phyloP scores from a whole-genome alignment of 2,113 vertebrate genomes.

The Electrona antarctica region DNA sequence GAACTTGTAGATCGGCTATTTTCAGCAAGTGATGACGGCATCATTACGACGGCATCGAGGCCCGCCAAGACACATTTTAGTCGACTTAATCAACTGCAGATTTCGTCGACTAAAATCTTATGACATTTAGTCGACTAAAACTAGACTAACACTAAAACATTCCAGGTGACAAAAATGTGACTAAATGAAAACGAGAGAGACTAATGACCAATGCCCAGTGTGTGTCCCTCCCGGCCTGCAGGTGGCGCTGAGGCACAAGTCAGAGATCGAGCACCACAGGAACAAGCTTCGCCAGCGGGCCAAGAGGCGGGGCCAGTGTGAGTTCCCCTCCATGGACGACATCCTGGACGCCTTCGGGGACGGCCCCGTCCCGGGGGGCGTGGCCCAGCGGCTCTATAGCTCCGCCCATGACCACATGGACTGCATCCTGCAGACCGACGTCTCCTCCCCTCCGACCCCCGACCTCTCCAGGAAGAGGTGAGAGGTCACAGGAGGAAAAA shows the following conservation, averaged over 20 bases:
- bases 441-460: conserved; percentile 82
- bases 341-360: conserved; percentile 87
- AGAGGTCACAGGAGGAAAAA: conserved; percentile 26
- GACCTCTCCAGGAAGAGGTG: conserved; percentile 87
- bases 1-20: too few relatives aligned
- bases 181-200: too few relatives aligned
- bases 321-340: conserved; percentile 95
- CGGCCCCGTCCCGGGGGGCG: conserved; percentile 86
- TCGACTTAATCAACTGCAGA: too few relatives aligned
- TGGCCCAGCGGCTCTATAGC: conserved; percentile 90
- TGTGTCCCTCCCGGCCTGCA: conserved; percentile 54
- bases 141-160: too few relatives aligned
- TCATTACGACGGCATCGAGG: too few relatives aligned
- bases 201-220: too few relatives aligned
- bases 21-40: too few relatives aligned
- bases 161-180: too few relatives aligned
- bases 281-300: conserved; percentile 96
- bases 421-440: conserved; percentile 89
- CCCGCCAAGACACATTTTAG: too few relatives aligned
- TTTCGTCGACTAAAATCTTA: too few relatives aligned
- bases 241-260: conserved; percentile 94
- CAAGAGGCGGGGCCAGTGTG: conserved; percentile 94
- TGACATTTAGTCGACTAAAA: too few relatives aligned
- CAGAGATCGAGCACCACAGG: conserved; percentile 95
- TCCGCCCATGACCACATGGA: conserved; percentile 96